Base-by-base conservation (phyloP, 2,113 vertebrate species). In the Oplegnathus fasciatus region DNA sequence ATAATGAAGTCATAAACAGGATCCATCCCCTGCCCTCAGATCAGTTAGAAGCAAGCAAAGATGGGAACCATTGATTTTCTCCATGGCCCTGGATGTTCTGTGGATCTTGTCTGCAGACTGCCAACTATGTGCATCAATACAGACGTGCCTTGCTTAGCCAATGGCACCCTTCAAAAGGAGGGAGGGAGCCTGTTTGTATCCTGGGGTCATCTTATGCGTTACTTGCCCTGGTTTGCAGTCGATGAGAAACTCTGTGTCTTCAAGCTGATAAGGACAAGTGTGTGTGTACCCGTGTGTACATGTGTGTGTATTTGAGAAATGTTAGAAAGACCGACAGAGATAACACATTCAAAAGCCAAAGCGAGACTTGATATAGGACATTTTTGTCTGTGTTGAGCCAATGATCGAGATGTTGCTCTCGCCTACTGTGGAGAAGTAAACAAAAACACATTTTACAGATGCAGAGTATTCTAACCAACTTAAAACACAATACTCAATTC, bases 11-110 rank as follows among this genome's bases (percentile, higher is more conserved):
- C 85, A 87, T 91, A 92, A 93, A 90, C 88, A 88, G 69, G 82
- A 79, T 84, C 73, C 82, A 70, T 88, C 82, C 57, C 48, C 67
- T 84, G 86, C 74, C 78, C 90, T 89, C 54, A 26, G 67, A 89
- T 90, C 84, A 68, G 88, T 78, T 78, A 37, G 80, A 64, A 77
- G 83, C 84, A 78, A 42, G 82, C 76, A 75, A 55, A 86, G 86
- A 88, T 91, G 84, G 89, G 88, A 89, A 84, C 77, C 93, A 95
- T 95, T 84, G 94, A 95, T 95, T 95, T 94, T 90, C 84, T 88
- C 73, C 84, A 58, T 66, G 83, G 90, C 89, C 90, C 92, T 88
- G 86, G 88, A 91, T 87, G 84, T 92, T 88, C 65, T 81, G 85
- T 82, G 91, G 88, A 90, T 92, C 91, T 82, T 54, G 85, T 89